phyloP scores from a whole-genome alignment of 2,113 vertebrate species.

The Poeciliopsis turrubarensis region DNA sequence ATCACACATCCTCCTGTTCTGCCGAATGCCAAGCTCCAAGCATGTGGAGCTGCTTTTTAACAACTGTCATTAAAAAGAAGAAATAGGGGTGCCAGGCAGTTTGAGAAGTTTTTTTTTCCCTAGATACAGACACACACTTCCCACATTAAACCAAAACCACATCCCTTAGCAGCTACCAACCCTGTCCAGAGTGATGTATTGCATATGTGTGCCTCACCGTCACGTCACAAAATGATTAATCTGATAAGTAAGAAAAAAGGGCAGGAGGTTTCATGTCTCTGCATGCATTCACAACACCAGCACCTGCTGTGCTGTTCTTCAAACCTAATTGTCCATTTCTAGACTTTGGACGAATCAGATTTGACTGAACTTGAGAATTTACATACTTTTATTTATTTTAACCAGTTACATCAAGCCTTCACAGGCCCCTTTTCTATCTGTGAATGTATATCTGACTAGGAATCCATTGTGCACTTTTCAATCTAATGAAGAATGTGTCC shows the following conservation, averaged over 20 bases:
- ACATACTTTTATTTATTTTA: background rate
- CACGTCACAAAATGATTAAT: slow-evolving; percentile 40
- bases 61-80: slow-evolving; percentile 20
- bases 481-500: no score
- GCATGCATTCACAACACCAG: background rate
- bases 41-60: slow-evolving; percentile 33
- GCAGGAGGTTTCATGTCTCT: slow-evolving; percentile 29
- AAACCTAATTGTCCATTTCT: background rate
- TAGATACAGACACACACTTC: background rate
- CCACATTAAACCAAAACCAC: slow-evolving; percentile 1
- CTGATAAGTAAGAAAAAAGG: slow-evolving; percentile 30
- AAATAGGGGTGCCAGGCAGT: slow-evolving; percentile 14
- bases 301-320: background rate
- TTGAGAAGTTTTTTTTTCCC: background rate
- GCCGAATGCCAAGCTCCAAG: slow-evolving; percentile 7
- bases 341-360: background rate
- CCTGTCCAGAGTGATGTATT: slow-evolving; percentile 28
- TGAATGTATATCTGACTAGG: no score
- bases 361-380: background rate
- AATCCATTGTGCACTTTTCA: no score
- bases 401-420: background rate
- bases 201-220: slow-evolving; percentile 31
- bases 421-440: background rate
- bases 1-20: slow-evolving; percentile 14
- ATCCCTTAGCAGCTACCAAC: slow-evolving; percentile 30